These are phyloP conservation scores for Hipposideros larvatus DNA, from an alignment of 2,797 vertebrate species.

Conservation along the genomic window DNA sequence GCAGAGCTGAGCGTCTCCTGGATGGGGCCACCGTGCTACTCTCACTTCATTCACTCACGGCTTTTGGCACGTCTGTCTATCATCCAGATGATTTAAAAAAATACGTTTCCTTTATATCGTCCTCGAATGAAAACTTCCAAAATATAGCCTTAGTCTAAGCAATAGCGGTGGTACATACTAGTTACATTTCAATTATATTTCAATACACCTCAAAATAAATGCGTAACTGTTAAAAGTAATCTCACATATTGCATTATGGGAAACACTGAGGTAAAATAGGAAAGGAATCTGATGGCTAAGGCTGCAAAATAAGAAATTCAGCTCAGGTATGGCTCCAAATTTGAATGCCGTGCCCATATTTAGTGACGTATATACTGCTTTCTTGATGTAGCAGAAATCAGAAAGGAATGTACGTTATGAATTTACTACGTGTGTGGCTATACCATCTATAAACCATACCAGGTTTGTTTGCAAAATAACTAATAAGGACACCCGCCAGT, in stretches of 20 bases:
- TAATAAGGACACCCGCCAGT: conserved; percentile 46
- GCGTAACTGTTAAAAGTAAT: background rate
- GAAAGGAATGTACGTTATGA: background rate
- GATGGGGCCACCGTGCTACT: no score
- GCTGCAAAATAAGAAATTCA: background rate
- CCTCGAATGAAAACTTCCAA: background rate
- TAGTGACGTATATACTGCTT: background rate
- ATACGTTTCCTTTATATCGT: background rate
- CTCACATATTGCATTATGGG: background rate
- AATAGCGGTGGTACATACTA: background rate
- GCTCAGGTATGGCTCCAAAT: background rate
- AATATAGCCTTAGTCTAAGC: background rate
- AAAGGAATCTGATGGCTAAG: background rate
- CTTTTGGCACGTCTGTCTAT: background rate
- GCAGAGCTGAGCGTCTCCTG: background rate
- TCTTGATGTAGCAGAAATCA: background rate
- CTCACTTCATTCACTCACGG: background rate
- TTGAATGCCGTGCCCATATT: background rate
- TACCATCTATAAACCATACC: background rate
- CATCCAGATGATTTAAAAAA: background rate
- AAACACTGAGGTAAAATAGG: background rate
- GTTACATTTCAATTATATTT: background rate
- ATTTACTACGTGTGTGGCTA: background rate
- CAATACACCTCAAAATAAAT: background rate
- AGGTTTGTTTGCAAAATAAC: conserved; percentile 41